Evolutionary conservation across 37 sponge, comb jelly and placozoan genomes (phyloP).

Genomic region (Oscarella lobularis): DNA sequence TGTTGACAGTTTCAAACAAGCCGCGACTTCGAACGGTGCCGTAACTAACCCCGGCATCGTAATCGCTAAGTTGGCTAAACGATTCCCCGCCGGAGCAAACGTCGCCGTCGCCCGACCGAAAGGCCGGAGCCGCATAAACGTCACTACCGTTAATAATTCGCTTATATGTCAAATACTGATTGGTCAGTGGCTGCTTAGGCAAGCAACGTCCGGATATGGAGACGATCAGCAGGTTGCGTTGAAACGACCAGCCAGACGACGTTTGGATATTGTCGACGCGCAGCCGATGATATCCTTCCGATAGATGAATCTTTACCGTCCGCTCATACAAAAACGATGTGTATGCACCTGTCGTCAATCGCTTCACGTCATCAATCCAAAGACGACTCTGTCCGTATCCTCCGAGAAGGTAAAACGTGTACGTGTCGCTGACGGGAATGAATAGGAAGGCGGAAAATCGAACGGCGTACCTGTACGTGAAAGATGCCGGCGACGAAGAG

Average conservation of each 20-base stretch:
- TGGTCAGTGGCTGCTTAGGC: neutral
- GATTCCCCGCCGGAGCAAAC: neutral
- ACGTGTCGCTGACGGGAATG: neutral
- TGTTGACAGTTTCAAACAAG: neutral
- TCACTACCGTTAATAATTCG: neutral
- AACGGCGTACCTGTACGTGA: neutral
- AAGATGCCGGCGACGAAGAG: neutral
- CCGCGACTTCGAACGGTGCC: neutral
- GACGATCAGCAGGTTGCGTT: constrained; percentile 1
- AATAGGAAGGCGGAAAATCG: neutral
- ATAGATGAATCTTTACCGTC: neutral
- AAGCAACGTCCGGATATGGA: neutral
- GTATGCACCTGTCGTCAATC: neutral
- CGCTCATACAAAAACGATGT: neutral
- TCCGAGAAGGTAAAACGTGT: neutral
- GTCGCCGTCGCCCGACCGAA: neutral
- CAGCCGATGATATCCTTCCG: neutral
- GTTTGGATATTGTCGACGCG: constrained; percentile 1
- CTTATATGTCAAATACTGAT: neutral
- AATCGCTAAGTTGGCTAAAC: neutral
- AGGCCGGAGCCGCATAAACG: neutral
- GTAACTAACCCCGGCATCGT: neutral
- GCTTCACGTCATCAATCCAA: neutral
- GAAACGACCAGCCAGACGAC: neutral
- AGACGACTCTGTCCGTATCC: neutral